phyloP scores from a whole-genome alignment of 1,140 invertebrate species.

The Drosophila orena region DNA sequence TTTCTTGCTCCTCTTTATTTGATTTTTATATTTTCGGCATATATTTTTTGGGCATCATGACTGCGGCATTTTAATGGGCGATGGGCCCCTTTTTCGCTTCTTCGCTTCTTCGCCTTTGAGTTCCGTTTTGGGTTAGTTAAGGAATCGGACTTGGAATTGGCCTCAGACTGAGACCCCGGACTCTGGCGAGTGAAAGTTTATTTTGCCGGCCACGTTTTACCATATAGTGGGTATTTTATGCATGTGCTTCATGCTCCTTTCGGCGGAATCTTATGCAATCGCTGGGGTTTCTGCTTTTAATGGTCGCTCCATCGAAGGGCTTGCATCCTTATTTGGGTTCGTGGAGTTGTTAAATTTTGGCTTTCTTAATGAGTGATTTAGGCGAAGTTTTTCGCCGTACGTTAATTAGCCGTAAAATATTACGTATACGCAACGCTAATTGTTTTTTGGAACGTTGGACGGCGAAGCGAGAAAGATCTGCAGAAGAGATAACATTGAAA shows the following conservation, averaged over 20 bases:
- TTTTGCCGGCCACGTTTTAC: constrained; percentile 40
- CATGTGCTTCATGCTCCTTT: constrained; percentile 59
- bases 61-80: constrained; percentile 63
- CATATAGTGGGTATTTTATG: constrained; percentile 13
- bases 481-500: background rate
- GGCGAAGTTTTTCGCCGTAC: background rate
- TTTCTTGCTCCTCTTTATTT: constrained; percentile 8
- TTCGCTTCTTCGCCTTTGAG: constrained; percentile 45
- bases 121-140: constrained; percentile 69
- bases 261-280: constrained; percentile 55
- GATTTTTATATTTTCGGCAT: constrained; percentile 35
- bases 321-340: constrained; percentile 51
- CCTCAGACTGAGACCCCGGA: constrained; percentile 6
- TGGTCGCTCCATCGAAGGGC: constrained; percentile 29
- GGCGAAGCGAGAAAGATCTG: constrained; percentile 12
- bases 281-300: constrained; percentile 38
- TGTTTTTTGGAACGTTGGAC: constrained; percentile 23
- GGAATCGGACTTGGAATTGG: constrained; percentile 51
- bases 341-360: constrained; percentile 39
- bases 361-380: constrained; percentile 45
- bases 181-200: constrained; percentile 66
- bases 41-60: constrained; percentile 45
- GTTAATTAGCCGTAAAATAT: constrained; percentile 49
- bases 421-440: constrained; percentile 63
- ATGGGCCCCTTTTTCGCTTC: constrained; percentile 12